A percentile compares a stretch with the other conserved stretches of the same genome.
Evolutionary conservation across 2,113 vertebrate genomes (phyloP).

Genomic region (Pedionomus torquatus): DNA sequence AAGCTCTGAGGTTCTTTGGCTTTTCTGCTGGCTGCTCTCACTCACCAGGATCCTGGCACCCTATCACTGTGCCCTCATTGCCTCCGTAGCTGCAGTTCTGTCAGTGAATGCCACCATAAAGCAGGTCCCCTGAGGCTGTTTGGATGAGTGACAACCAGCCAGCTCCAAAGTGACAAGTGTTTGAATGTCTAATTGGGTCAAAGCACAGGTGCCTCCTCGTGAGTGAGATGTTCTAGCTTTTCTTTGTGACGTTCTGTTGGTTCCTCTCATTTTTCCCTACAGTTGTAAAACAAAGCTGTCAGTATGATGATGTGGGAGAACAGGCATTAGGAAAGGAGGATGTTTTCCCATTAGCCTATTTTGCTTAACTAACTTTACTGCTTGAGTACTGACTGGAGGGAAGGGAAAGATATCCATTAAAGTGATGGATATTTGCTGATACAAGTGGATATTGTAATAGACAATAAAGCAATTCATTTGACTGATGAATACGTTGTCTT

Average conservation of each 20-base stretch:
- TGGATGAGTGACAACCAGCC: constrained; percentile 50
- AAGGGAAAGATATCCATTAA: not conserved
- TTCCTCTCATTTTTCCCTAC: constrained; percentile 4
- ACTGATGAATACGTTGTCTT: not conserved
- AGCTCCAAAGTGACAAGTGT: constrained; percentile 56
- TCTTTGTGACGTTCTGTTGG: not conserved
- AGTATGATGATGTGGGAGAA: not conserved
- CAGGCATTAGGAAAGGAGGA: not conserved
- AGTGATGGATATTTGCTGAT: not conserved
- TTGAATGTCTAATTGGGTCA: constrained; percentile 63
- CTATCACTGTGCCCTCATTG: not conserved
- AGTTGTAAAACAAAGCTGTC: not conserved
- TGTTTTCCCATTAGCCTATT: not conserved
- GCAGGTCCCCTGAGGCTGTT: constrained; percentile 8
- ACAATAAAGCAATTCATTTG: not conserved
- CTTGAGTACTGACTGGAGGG: not conserved
- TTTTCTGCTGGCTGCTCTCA: constrained; percentile 9
- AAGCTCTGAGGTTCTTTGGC: constrained; percentile 50
- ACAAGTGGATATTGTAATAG: not conserved
- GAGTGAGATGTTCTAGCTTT: constrained; percentile 31
- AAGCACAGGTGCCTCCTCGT: constrained; percentile 44
- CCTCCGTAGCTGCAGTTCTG: constrained; percentile 29
- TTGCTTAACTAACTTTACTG: not conserved
- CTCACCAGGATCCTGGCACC: constrained; percentile 57
- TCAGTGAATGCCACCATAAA: constrained; percentile 25